Base-by-base conservation (phyloP, 2,113 vertebrate genomes). In the Osmerus eperlanus region DNA sequence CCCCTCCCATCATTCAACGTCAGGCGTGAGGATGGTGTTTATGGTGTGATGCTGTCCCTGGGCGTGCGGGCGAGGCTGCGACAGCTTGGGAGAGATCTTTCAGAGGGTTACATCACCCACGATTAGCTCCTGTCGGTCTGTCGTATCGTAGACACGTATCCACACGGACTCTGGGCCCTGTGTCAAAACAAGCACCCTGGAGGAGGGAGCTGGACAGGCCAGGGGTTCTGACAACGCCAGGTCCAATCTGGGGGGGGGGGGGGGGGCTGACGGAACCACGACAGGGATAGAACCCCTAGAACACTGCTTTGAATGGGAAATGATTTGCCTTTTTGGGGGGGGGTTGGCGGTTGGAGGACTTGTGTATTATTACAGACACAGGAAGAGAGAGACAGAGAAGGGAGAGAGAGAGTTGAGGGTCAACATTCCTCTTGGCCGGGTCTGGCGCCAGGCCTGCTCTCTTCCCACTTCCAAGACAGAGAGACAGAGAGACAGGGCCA, bases 51-150 rank as follows among this genome's bases (percentile, higher is more conserved):
- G 51, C 7, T 65, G 81, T 79, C 77, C 23, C 60, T 63, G 16
- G 69, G 71, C 1, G 21, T 23, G 21, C 67, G 71, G 65, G 61
- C 32, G 6, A 36, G 32, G 32, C 32, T 3, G 6, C 32, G 68
- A 51, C 63, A 67, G 60, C 28, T 74, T 29, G 82, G 60, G 32
- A 67, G 76, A 62, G 53, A 71, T 80, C 81, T 86, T 89, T 88
- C 79, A 79, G 62, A 78, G 71, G 77, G 83, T 88, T 85, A 83
- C 87, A 87, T 87, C 80, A 86, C 74, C 80, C 78, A 61, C 60
- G 78, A 86, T 86, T 78, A 85, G 70, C 77, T 75, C 32, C 32
- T 6, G 32, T 36, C 32, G 32, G 32, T 67, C 28, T 11, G n/a
- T 73, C 80, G 70, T 68, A 80, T 83, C 73, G 70, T 53, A n/a